Base-by-base conservation (phyloP, 2,113 vertebrate genomes). In the Elephantulus edwardii region DNA sequence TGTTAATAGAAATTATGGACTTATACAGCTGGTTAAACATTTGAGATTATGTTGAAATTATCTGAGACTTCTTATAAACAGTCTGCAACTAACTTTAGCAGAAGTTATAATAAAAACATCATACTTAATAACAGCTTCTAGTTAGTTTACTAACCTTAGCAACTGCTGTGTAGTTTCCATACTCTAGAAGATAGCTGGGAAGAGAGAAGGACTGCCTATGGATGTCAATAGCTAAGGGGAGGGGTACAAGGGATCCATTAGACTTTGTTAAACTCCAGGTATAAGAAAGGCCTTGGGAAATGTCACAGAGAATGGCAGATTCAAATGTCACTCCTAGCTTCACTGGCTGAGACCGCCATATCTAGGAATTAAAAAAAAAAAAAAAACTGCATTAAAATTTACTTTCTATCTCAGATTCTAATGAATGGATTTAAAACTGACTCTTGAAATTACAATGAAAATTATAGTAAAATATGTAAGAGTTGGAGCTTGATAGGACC, bases 241-340 rank as follows among this genome's bases (percentile, higher is more conserved):
- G 79, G n/a, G 71, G 40, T 11, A 98, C 38, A 2, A 10, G 72
- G 20, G 5, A 84, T 10, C 97, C 97, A n/a, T 88, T 76, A 3
- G 95, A 92, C 77, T 96, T 95, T 64, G 86, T 92, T 82, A 98
- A 62, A 24, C 93, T 96, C 98, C 98, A 99, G 71, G 89, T 86
- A 84, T 98, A 99, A 10, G 80, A 71, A 40, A 99, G 96, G 28
- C 97, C 98, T 83, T 62, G 96, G 56, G 97, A 97, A 71, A 96
- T 60, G 78, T 98, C 96, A 76, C 98, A 99, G 82, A 97, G 94
- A 8, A 98, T 50, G 1, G 97, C 94, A 10, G 94, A 95, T 83
- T 98, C 98, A 64, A 97, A 98, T 0, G 97, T 98, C 85, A 98
- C 98, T 1, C 97, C 97, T 26, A 98, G 94, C 6, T 8, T 88